These are phyloP conservation scores for honey bee (Apis mellifera) DNA, from an alignment of 1,140 invertebrate species.

Conservation along the genomic window DNA sequence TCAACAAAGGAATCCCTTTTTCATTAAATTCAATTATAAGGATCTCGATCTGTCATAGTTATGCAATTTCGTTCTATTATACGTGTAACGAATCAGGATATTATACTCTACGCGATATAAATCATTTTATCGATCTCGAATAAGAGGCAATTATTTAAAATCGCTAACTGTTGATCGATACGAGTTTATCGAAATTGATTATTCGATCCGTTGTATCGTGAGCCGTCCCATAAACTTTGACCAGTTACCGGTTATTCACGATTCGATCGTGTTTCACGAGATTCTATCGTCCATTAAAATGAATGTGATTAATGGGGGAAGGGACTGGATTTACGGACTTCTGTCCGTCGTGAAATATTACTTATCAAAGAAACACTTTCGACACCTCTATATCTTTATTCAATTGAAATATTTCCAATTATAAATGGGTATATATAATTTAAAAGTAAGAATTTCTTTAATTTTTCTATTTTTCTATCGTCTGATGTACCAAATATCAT, in stretches of 20 bases:
- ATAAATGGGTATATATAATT: too few species aligned
- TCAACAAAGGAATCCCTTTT: background rate
- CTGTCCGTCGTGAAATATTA: background rate
- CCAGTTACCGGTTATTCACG: background rate
- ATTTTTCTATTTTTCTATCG: too few species aligned
- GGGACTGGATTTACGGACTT: background rate
- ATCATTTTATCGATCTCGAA: conserved; percentile 3
- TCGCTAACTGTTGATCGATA: background rate
- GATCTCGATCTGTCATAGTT: background rate
- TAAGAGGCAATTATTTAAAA: conserved; percentile 5
- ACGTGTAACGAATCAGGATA: background rate
- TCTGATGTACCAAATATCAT: too few species aligned
- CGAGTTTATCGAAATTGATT: background rate
- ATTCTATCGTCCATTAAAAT: background rate
- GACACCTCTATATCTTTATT: background rate
- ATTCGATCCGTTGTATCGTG: background rate
- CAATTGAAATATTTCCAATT: too few species aligned
- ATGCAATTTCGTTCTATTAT: background rate
- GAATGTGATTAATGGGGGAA: background rate
- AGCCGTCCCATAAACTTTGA: conserved; percentile 4
- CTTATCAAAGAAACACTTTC: background rate
- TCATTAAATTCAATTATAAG: background rate
- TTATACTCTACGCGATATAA: background rate
- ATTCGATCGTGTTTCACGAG: background rate
- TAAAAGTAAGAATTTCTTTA: too few species aligned